Evolutionary conservation across 2,797 vertebrate species (phyloP).

Genomic region (Cyprinodon diabolis): DNA sequence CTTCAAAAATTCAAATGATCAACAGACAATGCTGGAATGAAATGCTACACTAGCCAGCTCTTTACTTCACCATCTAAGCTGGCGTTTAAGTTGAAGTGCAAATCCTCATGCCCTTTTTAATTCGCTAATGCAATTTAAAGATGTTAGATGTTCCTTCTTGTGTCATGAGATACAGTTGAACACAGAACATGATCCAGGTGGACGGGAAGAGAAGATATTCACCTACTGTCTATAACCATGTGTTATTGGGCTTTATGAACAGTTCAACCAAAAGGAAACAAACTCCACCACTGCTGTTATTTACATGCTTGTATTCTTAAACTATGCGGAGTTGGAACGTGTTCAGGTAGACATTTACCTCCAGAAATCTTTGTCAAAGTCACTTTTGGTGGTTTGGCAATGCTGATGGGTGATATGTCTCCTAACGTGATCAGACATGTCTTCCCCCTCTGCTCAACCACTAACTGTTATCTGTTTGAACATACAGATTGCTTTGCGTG

Average conservation of each 20-base stretch:
- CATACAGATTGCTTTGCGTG: conserved; percentile 31
- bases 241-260: conserved; percentile 27
- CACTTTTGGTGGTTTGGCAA: not conserved
- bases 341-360: not conserved
- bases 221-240: conserved; percentile 21
- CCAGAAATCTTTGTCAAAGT: not conserved
- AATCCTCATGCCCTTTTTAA: not conserved
- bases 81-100: not conserved
- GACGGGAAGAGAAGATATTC: conserved; percentile 25
- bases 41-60: not conserved
- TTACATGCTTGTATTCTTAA: conserved; percentile 46
- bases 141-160: not conserved
- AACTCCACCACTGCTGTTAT: conserved; percentile 49
- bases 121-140: not conserved
- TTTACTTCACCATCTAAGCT: conserved; percentile 1
- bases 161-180: not conserved
- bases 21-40: too few species aligned
- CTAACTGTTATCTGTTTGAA: conserved; percentile 23
- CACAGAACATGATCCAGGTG: conserved; percentile 6
- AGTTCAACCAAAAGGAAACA: conserved; percentile 9
- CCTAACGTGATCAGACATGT: conserved; percentile 1
- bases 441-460: conserved; percentile 7
- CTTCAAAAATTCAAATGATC: not conserved
- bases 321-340: conserved; percentile 1
- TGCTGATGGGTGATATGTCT: not conserved